Base-by-base conservation (phyloP, 2,888 invertebrate species). In the Liodrosophila aerea region DNA sequence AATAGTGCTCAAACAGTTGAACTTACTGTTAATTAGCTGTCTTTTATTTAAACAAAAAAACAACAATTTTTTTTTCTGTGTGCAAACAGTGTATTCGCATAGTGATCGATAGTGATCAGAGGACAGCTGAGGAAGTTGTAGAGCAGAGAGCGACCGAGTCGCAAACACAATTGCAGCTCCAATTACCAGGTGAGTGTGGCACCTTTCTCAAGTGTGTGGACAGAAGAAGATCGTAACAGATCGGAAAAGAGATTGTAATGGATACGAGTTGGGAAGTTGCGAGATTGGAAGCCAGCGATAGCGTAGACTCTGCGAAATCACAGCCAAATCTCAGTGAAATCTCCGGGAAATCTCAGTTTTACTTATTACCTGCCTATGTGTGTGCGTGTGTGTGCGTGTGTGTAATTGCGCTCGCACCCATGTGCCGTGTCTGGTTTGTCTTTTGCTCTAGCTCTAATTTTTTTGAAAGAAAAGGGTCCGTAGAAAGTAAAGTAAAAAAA, bases 401-500 rank as follows among this genome's bases (percentile, higher is more conserved):
- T 61, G 61, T 62, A 69, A 76, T 68, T 60, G 56, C 50, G 71
- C 70, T 81, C 77, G 68, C 77, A 81, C 77, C 81, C 77, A 81
- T 77, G 61, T 11, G 58, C 41, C 43, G 37, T 37, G 43, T 40
- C 39, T 47, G 53, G 43, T 77, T 73, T 67, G 68, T 76, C 67
- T 63, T 59, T 64, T 80, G 84, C 87, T 73, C 86, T 73, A 76
- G 85, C 76, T 85, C 86, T 85, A 85, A 87, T 85, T 85, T 87
- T 39, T 39, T 39, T 39, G 82, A 5, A 7, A 34, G 22, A 11
- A 31, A 31, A n/a, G 9, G 45, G 36, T 11, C 1, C 9, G 11
- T 11, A n/a, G n/a, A n/a, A n/a, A n/a, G n/a, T n/a, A n/a, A n/a
- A n/a, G n/a, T n/a, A n/a, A n/a, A 37, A n/a, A 34, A 43, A 52